Base-by-base conservation (phyloP, 2,888 invertebrate genomes). In the Merodon equestris region DNA sequence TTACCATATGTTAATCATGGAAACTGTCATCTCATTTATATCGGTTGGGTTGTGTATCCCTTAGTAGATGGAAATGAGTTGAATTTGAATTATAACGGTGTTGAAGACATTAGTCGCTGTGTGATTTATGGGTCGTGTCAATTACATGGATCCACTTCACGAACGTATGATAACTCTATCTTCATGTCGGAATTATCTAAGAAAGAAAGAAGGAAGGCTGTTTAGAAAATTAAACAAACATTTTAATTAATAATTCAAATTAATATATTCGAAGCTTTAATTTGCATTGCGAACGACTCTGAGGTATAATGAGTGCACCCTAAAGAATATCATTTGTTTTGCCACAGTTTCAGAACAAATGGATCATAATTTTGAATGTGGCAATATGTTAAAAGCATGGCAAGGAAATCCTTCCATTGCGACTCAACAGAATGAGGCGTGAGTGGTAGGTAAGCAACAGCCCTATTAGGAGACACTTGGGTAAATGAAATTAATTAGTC, bases 401-500 rank as follows among this genome's bases (percentile, higher is more conserved):
- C n/a, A n/a, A n/a, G n/a, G 40, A 60, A 48, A 27, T 40, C 40
- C 12, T 40, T 48, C 50, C 17, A 13, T 13, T 19, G 12, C 9
- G 18, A 7, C 15, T 4, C 7, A 27, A 7, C 7, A 27, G 27
- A 7, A 27, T 7, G 7, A 7, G 7, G 12, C 14, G 34, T 54
- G 44, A 14, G 60, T 36, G 57, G 42, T 27, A 18, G 63, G 64
- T 76, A 38, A 7, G 27, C 27, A 66, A 61, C 51, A 19, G 34
- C 64, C 75, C 44, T 63, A 70, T 64, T 53, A 48, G 70, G 70
- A 64, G 27, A 15, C 36, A 34, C 66, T 71, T 71, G 66, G 58
- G 71, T 56, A 71, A 66, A 56, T 76, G 71, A 60, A 61, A 66
- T 76, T 66, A 76, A 76, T 71, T 67, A 71, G 50, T 27, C 51